phyloP scores from a whole-genome alignment of 2,888 invertebrate genomes.

The Nasonovia ribisnigri region DNA sequence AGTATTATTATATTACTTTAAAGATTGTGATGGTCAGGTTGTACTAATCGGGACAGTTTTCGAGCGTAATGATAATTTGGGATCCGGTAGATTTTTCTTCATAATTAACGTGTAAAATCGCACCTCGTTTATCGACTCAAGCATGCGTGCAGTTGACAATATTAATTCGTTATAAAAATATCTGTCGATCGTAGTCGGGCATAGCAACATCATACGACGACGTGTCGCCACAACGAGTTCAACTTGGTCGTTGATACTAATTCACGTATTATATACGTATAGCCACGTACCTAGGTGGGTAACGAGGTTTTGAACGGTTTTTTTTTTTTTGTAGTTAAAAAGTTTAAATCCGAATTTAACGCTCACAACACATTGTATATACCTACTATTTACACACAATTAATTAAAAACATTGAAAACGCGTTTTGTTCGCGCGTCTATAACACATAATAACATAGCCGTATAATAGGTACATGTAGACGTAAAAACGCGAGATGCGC shows the following conservation, averaged over 20 bases:
- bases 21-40: background rate
- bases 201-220: background rate
- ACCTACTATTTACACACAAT: background rate
- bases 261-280: background rate
- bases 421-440: background rate
- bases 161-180: background rate
- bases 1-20: background rate
- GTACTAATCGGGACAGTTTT: background rate
- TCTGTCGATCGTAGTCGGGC: background rate
- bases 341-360: background rate
- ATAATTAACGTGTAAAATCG: background rate
- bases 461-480: background rate
- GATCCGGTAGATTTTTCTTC: background rate
- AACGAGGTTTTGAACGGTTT: background rate
- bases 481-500: background rate
- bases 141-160: background rate
- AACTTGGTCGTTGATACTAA: background rate
- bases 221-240: background rate
- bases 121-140: background rate
- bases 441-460: too few species aligned
- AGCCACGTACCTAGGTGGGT: too few species aligned
- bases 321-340: background rate
- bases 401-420: background rate
- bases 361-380: background rate
- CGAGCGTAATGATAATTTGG: background rate